These are phyloP conservation scores for Limnephilus rhombicus DNA, from an alignment of 2,888 invertebrate species.

Conservation along the genomic window DNA sequence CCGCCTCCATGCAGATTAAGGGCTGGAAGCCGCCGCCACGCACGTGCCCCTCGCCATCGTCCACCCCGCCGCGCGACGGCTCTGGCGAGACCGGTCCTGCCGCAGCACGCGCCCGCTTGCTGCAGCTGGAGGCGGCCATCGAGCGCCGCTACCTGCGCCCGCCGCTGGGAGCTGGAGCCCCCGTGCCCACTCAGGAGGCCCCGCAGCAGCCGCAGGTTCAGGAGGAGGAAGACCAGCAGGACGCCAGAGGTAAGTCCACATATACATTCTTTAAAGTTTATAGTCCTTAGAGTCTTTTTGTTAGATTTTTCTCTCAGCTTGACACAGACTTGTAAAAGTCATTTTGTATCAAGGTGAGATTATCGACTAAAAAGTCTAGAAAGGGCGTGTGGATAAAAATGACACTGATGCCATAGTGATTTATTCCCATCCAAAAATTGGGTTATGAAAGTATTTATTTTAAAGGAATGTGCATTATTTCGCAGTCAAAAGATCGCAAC, in stretches of 20 bases:
- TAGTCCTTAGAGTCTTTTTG: too few species aligned
- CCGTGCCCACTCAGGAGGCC: constrained; percentile 46
- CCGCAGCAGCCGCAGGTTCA: constrained; percentile 31
- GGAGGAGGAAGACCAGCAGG: constrained; percentile 32
- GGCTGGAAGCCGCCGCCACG: constrained; percentile 89
- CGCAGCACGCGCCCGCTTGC: constrained; percentile 84
- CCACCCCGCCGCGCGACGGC: constrained; percentile 66
- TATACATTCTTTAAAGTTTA: not conserved
- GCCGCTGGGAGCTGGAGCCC: constrained; percentile 84
- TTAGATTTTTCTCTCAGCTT: too few species aligned
- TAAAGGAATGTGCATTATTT: too few species aligned
- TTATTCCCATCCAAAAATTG: too few species aligned
- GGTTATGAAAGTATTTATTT: too few species aligned
- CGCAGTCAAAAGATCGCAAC: too few species aligned
- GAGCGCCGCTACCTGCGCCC: constrained; percentile 96
- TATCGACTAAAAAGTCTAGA: too few species aligned
- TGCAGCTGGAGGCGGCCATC: constrained; percentile 92
- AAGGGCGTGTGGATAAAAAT: too few species aligned
- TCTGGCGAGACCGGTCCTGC: constrained; percentile 67
- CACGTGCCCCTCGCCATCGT: constrained; percentile 73
- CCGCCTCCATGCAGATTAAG: constrained; percentile 94
- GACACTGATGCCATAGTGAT: too few species aligned
- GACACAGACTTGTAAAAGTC: too few species aligned
- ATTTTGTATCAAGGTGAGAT: too few species aligned
- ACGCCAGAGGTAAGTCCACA: constrained; percentile 15